Conservation (phyloP, 1,140 invertebrate genomes). For the Drosophila melanogaster region Release_6_plus_ISO1_MT NC_004354.4:10462501-10463000, state of each 20-base stretch:
- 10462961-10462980: constrained; percentile 11
- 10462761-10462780: constrained; percentile 42
- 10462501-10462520: constrained; percentile 13
- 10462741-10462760: constrained; percentile 10
- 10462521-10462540: constrained; percentile 16
- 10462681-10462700: constrained; percentile 4
- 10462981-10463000: constrained; percentile 57
- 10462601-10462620: constrained; percentile 49
- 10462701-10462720: background rate
- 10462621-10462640: constrained; percentile 25
- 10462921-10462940: too few species aligned
- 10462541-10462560: constrained; percentile 48
- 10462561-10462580: constrained; percentile 25
- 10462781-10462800: constrained; percentile 43
- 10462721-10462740: background rate
- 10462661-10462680: constrained; percentile 50
- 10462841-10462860: constrained; percentile 39
- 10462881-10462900: constrained; percentile 19
- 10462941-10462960: constrained; percentile 41
- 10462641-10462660: constrained; percentile 32
- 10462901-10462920: constrained; percentile 21
- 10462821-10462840: constrained; percentile 45
- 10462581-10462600: constrained; percentile 45
- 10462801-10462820: constrained; percentile 14
- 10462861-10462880: constrained; percentile 42